phyloP scores from a whole-genome alignment of 2,888 invertebrate species.

The Drosophila nr. fundita region DNA sequence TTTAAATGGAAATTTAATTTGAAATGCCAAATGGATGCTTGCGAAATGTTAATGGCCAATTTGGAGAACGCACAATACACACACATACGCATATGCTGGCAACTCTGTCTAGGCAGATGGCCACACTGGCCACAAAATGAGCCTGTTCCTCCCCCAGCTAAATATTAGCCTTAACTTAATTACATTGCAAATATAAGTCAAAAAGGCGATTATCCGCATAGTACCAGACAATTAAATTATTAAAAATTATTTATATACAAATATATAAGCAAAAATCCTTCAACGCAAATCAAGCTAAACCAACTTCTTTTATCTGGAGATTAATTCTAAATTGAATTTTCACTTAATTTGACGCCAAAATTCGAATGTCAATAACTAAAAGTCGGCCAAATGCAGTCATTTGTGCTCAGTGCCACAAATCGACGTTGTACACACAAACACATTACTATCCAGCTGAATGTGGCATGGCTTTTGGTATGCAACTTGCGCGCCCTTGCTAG shows the following conservation, averaged over 20 bases:
- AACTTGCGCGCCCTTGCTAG: conserved; percentile 77
- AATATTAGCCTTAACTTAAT: background rate
- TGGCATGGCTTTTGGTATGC: conserved; percentile 66
- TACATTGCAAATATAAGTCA: too few relatives aligned
- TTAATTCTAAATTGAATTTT: background rate
- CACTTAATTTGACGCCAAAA: background rate
- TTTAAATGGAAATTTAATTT: conserved; percentile 3
- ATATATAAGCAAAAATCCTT: background rate
- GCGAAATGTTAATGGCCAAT: conserved; percentile 15
- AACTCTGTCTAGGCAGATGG: conserved; percentile 18
- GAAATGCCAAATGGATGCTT: background rate
- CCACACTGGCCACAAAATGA: conserved; percentile 46
- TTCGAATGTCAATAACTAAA: conserved; percentile 76
- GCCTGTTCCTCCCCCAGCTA: background rate
- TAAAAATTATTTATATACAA: background rate
- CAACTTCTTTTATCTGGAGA: background rate
- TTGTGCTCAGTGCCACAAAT: conserved; percentile 46
- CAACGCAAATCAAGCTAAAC: background rate
- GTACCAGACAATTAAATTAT: background rate
- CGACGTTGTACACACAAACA: conserved; percentile 33
- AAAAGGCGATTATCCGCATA: too few relatives aligned
- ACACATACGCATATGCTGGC: conserved; percentile 7
- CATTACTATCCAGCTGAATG: conserved; percentile 19
- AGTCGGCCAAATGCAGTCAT: conserved; percentile 80
- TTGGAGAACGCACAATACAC: background rate